A percentile compares a stretch with the other conserved stretches of the same genome.
phyloP scores from a whole-genome alignment of 2,113 vertebrate species.

The Antigone vipio region DNA sequence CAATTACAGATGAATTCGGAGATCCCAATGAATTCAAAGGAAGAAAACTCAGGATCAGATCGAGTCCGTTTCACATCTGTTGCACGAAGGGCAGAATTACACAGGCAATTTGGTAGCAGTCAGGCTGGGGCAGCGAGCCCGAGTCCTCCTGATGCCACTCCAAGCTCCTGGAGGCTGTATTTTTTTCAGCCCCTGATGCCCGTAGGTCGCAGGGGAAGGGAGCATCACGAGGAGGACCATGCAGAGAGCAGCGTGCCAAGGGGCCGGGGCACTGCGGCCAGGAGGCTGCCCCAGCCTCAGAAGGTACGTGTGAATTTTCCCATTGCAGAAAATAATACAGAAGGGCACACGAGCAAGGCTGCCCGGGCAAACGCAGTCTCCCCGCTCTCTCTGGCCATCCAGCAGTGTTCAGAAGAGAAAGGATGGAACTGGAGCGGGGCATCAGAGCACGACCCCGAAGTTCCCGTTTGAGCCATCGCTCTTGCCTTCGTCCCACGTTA shows the following conservation, averaged over 20 bases:
- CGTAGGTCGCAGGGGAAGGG: background rate
- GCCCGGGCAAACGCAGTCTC: background rate
- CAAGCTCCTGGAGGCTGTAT: background rate
- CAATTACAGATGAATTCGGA: background rate
- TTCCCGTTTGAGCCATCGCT: background rate
- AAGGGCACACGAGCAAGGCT: background rate
- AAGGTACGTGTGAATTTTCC: background rate
- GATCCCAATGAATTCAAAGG: background rate
- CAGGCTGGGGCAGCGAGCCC: background rate
- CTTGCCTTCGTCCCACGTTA: background rate
- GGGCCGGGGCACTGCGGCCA: background rate
- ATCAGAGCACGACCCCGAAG: accelerated
- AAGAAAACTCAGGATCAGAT: background rate
- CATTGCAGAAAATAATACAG: background rate
- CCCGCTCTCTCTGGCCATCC: background rate
- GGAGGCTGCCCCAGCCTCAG: background rate
- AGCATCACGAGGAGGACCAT: background rate
- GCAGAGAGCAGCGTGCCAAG: background rate
- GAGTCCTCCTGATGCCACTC: background rate
- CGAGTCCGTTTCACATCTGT: background rate
- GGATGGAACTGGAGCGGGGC: background rate
- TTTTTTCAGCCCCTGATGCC: background rate
- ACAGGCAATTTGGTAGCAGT: background rate
- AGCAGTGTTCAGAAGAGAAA: background rate
- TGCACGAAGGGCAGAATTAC: background rate